These are phyloP conservation scores for Panthera leo DNA, from an alignment of 2,113 vertebrate species.

Conservation along the genomic window DNA sequence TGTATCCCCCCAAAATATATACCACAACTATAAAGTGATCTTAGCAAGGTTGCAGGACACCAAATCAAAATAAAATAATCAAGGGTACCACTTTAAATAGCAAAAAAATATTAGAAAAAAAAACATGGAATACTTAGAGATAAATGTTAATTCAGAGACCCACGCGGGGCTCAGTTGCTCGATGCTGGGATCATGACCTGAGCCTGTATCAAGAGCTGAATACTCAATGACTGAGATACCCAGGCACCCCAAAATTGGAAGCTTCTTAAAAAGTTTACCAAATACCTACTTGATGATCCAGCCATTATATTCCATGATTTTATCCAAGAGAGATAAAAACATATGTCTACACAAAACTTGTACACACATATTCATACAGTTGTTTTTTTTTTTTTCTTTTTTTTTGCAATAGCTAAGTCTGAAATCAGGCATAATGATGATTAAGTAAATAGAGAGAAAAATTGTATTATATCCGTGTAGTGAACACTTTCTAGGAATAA, in stretches of 20 bases:
- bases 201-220: too few relatives aligned
- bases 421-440: neutral
- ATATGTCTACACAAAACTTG: neutral
- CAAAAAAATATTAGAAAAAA: neutral
- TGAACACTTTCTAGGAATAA: neutral
- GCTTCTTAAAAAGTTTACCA: neutral
- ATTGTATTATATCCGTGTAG: neutral
- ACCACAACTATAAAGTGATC: neutral
- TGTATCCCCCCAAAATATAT: neutral
- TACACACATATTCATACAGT: neutral
- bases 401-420: neutral
- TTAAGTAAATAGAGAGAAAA: neutral
- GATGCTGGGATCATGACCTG: too few relatives aligned
- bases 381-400: fast-evolving
- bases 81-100: neutral
- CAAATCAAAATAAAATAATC: neutral
- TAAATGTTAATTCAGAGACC: neutral
- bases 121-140: neutral
- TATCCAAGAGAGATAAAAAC: neutral
- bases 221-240: too few relatives aligned
- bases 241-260: neutral
- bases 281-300: neutral
- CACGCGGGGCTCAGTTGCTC: too few relatives aligned
- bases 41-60: neutral
- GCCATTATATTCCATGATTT: neutral